Percentiles rank a stretch among this genome's conserved stretches.
These are phyloP conservation scores for Petrocephalus schoutedeni DNA, from an alignment of 2,797 vertebrate species.

Conservation along the genomic window DNA sequence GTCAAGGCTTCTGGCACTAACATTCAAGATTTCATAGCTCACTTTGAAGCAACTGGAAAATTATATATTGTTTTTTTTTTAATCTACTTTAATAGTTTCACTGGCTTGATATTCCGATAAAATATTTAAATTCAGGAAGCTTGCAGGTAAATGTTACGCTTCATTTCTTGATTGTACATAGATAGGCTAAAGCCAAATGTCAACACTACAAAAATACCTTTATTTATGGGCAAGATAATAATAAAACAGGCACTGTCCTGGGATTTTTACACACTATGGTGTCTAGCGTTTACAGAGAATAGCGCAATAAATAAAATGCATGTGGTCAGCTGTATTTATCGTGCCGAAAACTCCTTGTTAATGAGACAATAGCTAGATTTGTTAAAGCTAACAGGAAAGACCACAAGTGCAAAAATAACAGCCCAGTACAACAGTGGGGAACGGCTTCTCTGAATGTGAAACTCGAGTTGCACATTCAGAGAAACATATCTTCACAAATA, in stretches of 20 bases:
- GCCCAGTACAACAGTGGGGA: not conserved
- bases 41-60: not conserved
- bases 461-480: not conserved
- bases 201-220: not conserved
- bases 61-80: not conserved
- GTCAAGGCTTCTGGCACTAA: not conserved
- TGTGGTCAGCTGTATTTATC: not conserved
- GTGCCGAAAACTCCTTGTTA: not conserved
- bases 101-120: not conserved
- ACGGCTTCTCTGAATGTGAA: not conserved
- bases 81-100: not conserved
- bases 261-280: not conserved
- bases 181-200: not conserved
- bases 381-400: not conserved
- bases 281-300: not conserved
- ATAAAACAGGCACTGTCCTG: not conserved
- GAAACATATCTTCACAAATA: not conserved
- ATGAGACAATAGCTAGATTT: not conserved
- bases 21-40: conserved; percentile 27
- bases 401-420: not conserved
- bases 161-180: not conserved
- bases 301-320: not conserved
- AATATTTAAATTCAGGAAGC: not conserved
- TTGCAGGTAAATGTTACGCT: not conserved
- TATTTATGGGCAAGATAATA: not conserved